These are phyloP conservation scores for Rhagoletis zephyria DNA, from an alignment of 1,140 invertebrate species.

Conservation along the genomic window DNA sequence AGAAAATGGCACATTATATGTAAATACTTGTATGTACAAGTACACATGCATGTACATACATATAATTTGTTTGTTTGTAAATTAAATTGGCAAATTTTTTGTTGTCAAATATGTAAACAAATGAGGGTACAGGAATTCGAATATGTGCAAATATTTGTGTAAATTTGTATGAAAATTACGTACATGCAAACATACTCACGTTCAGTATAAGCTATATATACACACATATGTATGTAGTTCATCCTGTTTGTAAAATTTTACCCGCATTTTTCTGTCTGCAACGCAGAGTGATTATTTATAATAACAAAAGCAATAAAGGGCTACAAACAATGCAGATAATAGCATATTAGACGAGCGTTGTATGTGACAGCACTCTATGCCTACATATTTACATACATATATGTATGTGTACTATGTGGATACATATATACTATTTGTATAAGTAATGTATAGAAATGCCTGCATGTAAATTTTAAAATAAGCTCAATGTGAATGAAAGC, in stretches of 20 bases:
- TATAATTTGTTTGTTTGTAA: neutral
- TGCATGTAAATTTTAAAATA: too few relatives aligned
- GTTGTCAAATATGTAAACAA: conserved; percentile 15
- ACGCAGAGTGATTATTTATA: neutral
- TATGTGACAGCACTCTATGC: too few relatives aligned
- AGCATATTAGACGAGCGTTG: too few relatives aligned
- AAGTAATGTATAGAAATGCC: too few relatives aligned
- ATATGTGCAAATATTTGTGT: conserved; percentile 11
- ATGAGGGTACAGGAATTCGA: neutral
- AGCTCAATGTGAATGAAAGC: too few relatives aligned
- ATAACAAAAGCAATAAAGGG: neutral
- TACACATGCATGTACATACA: neutral
- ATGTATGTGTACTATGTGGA: too few relatives aligned
- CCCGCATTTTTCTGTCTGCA: neutral
- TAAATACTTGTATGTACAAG: neutral
- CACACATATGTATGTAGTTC: too few relatives aligned
- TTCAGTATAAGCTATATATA: neutral
- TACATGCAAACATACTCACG: neutral
- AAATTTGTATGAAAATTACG: conserved; percentile 8
- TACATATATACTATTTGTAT: too few relatives aligned
- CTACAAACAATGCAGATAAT: too few relatives aligned
- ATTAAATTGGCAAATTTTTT: neutral
- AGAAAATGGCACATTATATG: too few relatives aligned
- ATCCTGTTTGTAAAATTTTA: neutral
- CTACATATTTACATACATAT: too few relatives aligned